Base-by-base conservation (phyloP, 2,113 vertebrate genomes). In the Pseudopipra pipra region DNA sequence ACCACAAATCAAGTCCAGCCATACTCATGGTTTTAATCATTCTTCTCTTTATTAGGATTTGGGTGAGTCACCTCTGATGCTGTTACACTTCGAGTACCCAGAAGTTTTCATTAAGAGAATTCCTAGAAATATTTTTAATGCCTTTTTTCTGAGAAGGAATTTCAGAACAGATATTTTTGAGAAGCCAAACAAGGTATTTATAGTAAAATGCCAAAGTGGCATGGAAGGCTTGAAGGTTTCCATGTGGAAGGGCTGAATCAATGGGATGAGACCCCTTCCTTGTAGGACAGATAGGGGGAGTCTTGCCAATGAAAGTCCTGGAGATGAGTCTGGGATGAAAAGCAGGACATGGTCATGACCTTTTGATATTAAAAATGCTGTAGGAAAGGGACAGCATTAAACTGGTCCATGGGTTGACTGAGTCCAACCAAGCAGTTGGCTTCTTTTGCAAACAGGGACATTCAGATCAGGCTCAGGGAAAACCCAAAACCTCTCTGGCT, bases 291-390 rank as follows among this genome's bases (percentile, higher is more conserved):
- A 16, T 22, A 51, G 4, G 39, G 27, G 19, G 6, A 62, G 19
- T 59, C 62, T 49, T 65, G 54, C 31, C 37, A 58, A 62, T 67
- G 12, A 31, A 61, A 85, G 35, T 8, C 37, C 43, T 68, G 39
- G 85, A 39, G 68, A 78, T 6, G 2, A 62, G 70, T 41, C 74
- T 75, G 74, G 59, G 78, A 24, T 68, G 37, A 12, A 33, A 46
- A 85, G 75, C 9, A 43, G 61, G 77, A 5, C 3, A 1, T 1
- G 1, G 12, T 9, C 21, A 27, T 0, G 0, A 25, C 11, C 5
- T 79, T 78, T 28, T 14, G 15, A 6, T 5, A 20, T 24, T 22
- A 18, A 71, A 70, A 88, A 54, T 14, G 41, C 9, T 54, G 49
- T 46, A 39, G 61, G 46, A 63, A 78, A 71, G 12, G 41, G 10